Percentiles rank a stretch among this genome's conserved stretches.
Conservation (phyloP, 2,113 vertebrate genomes). For the Clupea harengus region DNA sequence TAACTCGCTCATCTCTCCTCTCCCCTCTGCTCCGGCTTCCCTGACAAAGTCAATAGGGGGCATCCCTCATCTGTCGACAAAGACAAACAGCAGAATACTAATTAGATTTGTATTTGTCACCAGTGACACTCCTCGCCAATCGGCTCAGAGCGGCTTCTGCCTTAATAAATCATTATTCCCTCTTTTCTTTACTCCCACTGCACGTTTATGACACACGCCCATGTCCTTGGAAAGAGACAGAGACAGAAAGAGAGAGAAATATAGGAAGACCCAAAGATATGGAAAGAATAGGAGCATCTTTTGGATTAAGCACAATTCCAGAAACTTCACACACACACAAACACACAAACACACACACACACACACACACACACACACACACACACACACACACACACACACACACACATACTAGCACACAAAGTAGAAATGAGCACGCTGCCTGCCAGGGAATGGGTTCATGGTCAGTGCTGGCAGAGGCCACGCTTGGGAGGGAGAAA, state of each 20-base stretch:
- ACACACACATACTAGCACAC: not conserved
- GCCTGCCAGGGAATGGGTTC: constrained; percentile 4
- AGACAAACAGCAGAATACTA: constrained; percentile 96
- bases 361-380: not conserved
- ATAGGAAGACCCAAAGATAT: not conserved
- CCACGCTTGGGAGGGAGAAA: not conserved
- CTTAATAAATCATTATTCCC: constrained; percentile 68
- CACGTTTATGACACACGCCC: not conserved
- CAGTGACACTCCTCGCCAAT: constrained; percentile 70
- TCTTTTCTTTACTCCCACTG: not conserved
- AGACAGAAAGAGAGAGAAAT: not conserved
- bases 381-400: not conserved
- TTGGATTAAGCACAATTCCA: not conserved
- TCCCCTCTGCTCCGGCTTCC: constrained; percentile 80
- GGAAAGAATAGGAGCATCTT: not conserved
- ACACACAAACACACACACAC: not conserved
- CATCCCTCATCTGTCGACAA: constrained; percentile 98
- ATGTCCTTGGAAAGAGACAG: not conserved
- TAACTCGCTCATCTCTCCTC: constrained; percentile 51
- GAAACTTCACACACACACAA: not conserved
- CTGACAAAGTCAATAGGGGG: constrained; percentile 98
- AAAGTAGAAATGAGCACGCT: not conserved
- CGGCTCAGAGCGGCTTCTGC: constrained; percentile 78
- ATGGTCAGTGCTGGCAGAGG: constrained; percentile 8
- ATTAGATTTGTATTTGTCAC: constrained; percentile 85